These are phyloP conservation scores for Capreolus pygargus DNA, from an alignment of 2,113 vertebrate species.

Conservation along the genomic window DNA sequence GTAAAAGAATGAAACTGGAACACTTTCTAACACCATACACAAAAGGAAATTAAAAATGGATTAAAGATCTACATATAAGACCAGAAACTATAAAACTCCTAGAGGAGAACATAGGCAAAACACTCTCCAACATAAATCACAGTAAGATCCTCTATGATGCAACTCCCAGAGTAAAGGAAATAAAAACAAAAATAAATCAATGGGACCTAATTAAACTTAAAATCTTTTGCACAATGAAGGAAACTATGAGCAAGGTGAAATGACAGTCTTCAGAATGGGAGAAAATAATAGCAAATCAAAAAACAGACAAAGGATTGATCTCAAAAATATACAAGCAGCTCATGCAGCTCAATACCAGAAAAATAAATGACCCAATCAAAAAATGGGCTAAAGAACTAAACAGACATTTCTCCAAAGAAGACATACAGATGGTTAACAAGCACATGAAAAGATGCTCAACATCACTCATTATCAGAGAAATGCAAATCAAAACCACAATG, in stretches of 20 bases:
- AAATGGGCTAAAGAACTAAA: not conserved
- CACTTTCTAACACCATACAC: not conserved
- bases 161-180: not conserved
- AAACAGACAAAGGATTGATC: not conserved
- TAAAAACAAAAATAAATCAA: not conserved
- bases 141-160: not conserved
- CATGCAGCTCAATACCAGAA: not conserved
- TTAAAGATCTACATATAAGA: not conserved
- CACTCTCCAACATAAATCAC: not conserved
- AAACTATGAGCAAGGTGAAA: not conserved
- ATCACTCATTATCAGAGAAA: not conserved
- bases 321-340: not conserved
- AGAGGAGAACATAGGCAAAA: not conserved
- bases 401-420: not conserved
- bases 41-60: not conserved
- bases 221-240: not conserved
- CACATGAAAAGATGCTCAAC: not conserved
- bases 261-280: not conserved
- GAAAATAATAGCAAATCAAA: not conserved
- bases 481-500: not conserved
- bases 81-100: not conserved
- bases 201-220: not conserved
- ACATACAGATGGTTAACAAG: not conserved
- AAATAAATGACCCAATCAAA: not conserved
- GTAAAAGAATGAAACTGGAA: not conserved